Evolutionary conservation across 2,888 invertebrate genomes (phyloP), one percentile per base, ranked within the genome.

Genomic region (Ochlodes sylvanus): DNA sequence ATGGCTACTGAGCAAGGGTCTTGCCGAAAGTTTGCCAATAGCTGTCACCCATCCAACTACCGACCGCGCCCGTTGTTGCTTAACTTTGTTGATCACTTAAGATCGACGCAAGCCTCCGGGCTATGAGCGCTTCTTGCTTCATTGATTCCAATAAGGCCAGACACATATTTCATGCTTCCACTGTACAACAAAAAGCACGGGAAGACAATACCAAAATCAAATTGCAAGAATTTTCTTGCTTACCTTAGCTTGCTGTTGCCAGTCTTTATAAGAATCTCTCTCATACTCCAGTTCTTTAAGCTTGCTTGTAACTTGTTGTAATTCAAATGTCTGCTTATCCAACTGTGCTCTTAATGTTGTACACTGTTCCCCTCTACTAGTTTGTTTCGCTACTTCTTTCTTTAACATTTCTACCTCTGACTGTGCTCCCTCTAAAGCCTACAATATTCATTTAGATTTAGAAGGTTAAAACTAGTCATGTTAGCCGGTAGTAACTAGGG

Each of bases 381-480:
- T 87, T 68, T 91, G 90, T 68, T 83, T 87, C 0, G 84, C 72
- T 9, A 90, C 78, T 68, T 92, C 92, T 4, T 78, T 81, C 68
- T 90, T 92, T 9, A 92, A 76, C 66, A 92, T 87, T 68, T 94
- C 94, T n/a, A 93, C 92, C 79, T 95, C 94, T 34, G 94, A 89
- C 75, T 94, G 93, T 2, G 94, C 93, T 50, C 92, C 94, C 84
- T 94, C 92, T 68, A 94, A 81, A 61, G 94, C 90, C 94, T 93
- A 38, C 9, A 56, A 38, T 17, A 38, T 55, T 32, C 17, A 27
- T n/a, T n/a, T 42, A 27, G 5, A 4, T 38, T 10, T 12, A 38
- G 38, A 38, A 12, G 12, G 1, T 38, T 38, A 38, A 38, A 38
- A 47, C 15, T 17, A 9, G 47, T 17, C 9, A 17, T 2, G 6